Base-by-base conservation (phyloP, 2,888 invertebrate genomes). In the Heliothis peltigera region DNA sequence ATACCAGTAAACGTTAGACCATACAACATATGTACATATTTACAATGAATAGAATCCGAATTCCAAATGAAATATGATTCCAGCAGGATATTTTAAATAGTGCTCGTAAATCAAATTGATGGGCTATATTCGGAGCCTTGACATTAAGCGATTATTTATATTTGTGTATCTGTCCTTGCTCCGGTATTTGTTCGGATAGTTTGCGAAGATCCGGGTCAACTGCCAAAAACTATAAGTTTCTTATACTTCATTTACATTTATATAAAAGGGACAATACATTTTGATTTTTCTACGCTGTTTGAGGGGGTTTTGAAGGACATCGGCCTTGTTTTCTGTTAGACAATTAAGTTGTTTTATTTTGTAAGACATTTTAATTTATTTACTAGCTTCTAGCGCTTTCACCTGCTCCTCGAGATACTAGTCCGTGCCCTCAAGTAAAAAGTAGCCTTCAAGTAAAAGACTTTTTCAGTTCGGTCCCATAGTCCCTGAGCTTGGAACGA, bases 101-200 rank as follows among this genome's bases (percentile, higher is more conserved):
- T 15, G 32, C 39, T 70, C 60, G 58, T 72, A 64, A 70, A 77
- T 77, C 72, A 75, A 67, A 35, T 47, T 46, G 35, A 48, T 75
- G 62, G 32, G 25, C 53, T 48, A 59, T 63, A 63, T 65, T 53
- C 21, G 39, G 39, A 15, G 46, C 80, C 81, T 75, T 81, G 81
- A 70, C 79, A 79, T 80, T 80, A 1, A 3, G 51, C 55, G 62
- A 64, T 62, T n/a, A 64, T 62, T 42, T 73, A 47, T 35, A 22
- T 32, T 77, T 65, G 58, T 69, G 70, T 71, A 62, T 57, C 64
- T 53, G 83, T 70, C 87, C 87, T 88, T 81, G 87, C 86, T 85
- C 86, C 77, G 84, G 75, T 84, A 86, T 84, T 80, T 75, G 74
- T 69, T 77, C 74, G 76, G 79, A 77, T 71, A 48, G 70, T 64